Evolutionary conservation across 2,797 vertebrate genomes (phyloP), one percentile per base, ranked within the genome.

Genomic region (Yasuhikotakia modesta): DNA sequence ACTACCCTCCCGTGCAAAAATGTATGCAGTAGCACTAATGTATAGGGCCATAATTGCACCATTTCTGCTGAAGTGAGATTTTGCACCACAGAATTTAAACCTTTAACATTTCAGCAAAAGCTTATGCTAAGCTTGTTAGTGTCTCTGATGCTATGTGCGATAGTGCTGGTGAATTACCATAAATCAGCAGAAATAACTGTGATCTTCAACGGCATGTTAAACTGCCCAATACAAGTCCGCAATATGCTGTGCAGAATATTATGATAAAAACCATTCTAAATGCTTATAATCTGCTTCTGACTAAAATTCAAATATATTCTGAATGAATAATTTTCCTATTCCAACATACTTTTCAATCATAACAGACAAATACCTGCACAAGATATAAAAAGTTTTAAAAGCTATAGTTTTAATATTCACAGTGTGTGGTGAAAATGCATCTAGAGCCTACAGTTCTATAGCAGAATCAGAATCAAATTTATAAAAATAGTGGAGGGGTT

Each of bases 71-170:
- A 98, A 97, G 95, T 90, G 92, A 95, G 95, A 96, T 96, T 98
- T 96, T 95, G 93, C 91, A 94, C 92, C 92, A 94, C 95, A 94
- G 96, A 96, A 97, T 97, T 97, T 96, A 97, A 97, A 97, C 95
- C 96, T 96, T 95, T 96, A 96, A 95, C 95, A 95, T 97, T 94
- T 96, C 95, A 94, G 95, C 91, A 93, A 89, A 92, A 94, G 97
- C 96, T 99, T 99, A 99, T 97, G 93, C 95, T 99, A 99, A 99
- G 97, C 97, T 98, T 98, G 97, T 99, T 99, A 99, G 97, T 95
- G 94, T 96, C 95, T 96, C 94, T 94, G 97, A 99, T 99, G 95
- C 92, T 87, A 94, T 88, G 85, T 90, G 90, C 86, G 97, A 99
- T 98, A 99, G 93, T 88, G 91, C 91, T 85, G 88, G 92, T 90